Base-by-base conservation (phyloP, 1,140 invertebrate genomes). In the Galendromus occidentalis region DNA sequence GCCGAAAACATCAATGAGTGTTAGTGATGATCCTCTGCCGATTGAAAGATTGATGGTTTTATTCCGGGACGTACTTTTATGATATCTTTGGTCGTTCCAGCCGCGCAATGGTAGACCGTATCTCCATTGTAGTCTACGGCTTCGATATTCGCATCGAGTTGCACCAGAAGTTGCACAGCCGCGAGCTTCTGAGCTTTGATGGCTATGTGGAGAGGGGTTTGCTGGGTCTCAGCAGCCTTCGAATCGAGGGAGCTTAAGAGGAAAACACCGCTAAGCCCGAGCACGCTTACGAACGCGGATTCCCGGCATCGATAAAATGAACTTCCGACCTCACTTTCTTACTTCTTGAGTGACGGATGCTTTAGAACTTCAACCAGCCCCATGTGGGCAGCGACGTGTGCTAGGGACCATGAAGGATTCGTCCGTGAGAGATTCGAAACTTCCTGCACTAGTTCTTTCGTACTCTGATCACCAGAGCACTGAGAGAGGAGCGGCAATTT, bases 371-470 rank as follows among this genome's bases (percentile, higher is more conserved):
- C 66, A 20, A 66, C 20, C 64, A 59, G n/a, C 25, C 66, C 66
- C 20, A 66, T 29, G 30, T 65, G 65, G n/a, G 66, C 63, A 22
- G 66, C 66, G 7, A 66, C 41, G 28, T 66, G 66, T 14, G 51
- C 66, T 22, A 65, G 28, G 9, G 66, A 65, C 66, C 66, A 66
- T 33, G 51, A 59, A 4, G 51, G 1, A 22, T 59, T 59, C 2
- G n/a, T 59, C 22, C 51, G 12, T 17, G 25, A 59, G n/a, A 59
- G 78, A 72, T 90, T 84, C 72, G 86, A 89, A 4, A 91, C 72
- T 69, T 83, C 85, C 77, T 93, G 76, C 12, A 79, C 65, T 41
- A 67, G 69, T 7, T 75, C 72, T 30, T 72, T 71, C 14, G 73
- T 73, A 33, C 71, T 69, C 5, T 75, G 63, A 7, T 72, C 70